Percentiles rank a stretch among this genome's conserved stretches.
Conservation (phyloP, 2,113 vertebrate genomes). For the Diadophis punctatus region DNA sequence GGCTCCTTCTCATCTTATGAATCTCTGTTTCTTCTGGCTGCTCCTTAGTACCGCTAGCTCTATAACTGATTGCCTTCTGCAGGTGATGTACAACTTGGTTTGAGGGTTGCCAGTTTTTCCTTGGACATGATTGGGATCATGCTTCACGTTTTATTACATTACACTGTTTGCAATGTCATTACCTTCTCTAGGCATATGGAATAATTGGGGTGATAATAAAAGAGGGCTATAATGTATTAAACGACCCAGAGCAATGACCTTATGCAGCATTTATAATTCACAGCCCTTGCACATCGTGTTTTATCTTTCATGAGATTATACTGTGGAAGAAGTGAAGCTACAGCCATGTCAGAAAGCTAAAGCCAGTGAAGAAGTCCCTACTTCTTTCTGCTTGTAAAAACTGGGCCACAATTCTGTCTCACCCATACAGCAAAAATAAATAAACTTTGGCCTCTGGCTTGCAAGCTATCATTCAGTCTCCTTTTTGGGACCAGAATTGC, state of each 20-base stretch:
- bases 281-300: neutral
- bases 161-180: neutral
- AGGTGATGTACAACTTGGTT: neutral
- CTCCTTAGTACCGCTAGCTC: neutral
- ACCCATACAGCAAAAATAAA: neutral
- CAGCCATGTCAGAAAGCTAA: neutral
- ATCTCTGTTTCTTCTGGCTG: neutral
- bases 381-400: neutral
- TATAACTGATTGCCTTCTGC: neutral
- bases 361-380: neutral
- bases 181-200: neutral
- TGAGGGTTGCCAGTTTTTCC: neutral
- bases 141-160: neutral
- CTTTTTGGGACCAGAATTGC: neutral
- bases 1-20: neutral
- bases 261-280: conserved; percentile 2
- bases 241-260: neutral
- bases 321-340: neutral
- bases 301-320: conserved; percentile 13
- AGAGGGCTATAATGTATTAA: neutral
- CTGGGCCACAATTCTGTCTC: neutral
- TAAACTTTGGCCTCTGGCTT: neutral
- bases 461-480: neutral
- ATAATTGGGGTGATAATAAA: neutral
- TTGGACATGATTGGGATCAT: neutral